phyloP scores from a whole-genome alignment of 2,888 invertebrate genomes.

The Eretmocerus hayati region DNA sequence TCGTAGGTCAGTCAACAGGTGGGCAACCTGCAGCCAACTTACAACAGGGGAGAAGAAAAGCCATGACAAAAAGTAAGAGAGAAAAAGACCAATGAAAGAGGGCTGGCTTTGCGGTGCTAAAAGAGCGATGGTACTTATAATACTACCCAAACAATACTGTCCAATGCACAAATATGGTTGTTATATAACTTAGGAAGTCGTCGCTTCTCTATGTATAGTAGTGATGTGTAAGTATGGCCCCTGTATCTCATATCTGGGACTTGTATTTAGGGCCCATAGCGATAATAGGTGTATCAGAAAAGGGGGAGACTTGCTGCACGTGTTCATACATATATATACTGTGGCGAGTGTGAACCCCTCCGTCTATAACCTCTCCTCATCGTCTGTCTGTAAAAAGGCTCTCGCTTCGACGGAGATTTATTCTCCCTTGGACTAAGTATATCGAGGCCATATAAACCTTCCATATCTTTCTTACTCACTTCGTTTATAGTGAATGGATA shows the following conservation, averaged over 20 bases:
- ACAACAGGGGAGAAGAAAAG: not conserved
- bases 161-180: constrained; percentile 42
- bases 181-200: constrained; percentile 35
- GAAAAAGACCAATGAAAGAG: constrained; percentile 19
- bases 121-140: no score
- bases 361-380: not conserved
- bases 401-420: constrained; percentile 31
- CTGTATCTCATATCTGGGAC: no score
- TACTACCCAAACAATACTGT: constrained; percentile 45
- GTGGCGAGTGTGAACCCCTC: constrained; percentile 20
- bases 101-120: no score
- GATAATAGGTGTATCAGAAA: constrained; percentile 37
- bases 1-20: constrained; percentile 47
- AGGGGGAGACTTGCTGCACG: constrained; percentile 1
- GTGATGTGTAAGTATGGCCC: constrained; percentile 19
- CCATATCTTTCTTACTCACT: no score
- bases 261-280: no score
- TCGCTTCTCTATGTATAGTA: no score
- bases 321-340: constrained; percentile 4
- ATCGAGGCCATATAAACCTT: not conserved
- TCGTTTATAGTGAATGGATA: constrained; percentile 3
- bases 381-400: constrained; percentile 33
- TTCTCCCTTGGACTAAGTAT: constrained; percentile 10
- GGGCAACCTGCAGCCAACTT: constrained; percentile 39
- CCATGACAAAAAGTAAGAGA: constrained; percentile 13